phyloP scores from a whole-genome alignment of 2,888 invertebrate species.

The Chrysotoxum bicinctum region DNA sequence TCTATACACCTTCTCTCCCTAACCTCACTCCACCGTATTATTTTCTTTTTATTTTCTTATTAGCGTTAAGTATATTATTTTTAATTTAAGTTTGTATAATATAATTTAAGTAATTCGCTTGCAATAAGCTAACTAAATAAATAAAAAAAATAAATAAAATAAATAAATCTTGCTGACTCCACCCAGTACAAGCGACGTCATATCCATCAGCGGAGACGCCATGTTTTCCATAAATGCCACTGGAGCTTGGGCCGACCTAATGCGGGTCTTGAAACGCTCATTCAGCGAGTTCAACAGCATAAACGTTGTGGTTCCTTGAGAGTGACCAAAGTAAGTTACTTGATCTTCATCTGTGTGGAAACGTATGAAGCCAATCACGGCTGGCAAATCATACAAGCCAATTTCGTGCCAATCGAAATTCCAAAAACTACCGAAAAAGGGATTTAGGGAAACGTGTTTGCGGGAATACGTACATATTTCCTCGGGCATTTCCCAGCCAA shows the following conservation, averaged over 20 bases:
- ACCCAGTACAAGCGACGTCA: slow-evolving; percentile 84
- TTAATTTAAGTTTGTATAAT: no score
- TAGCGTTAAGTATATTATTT: no score
- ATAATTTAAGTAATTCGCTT: no score
- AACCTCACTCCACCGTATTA: no score
- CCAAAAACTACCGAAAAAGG: slow-evolving; percentile 75
- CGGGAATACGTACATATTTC: slow-evolving; percentile 85
- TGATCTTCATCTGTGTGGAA: slow-evolving; percentile 74
- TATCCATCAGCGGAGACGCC: slow-evolving; percentile 82
- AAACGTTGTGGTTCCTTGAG: slow-evolving; percentile 79
- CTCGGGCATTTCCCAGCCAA: slow-evolving; percentile 92
- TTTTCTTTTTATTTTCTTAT: no score
- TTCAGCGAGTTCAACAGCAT: slow-evolving; percentile 76
- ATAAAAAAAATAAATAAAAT: no score
- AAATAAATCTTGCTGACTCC: slow-evolving; percentile 78
- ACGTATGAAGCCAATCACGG: slow-evolving; percentile 79
- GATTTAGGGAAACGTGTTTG: not conserved
- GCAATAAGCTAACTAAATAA: no score
- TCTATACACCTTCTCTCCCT: no score
- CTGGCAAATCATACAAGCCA: slow-evolving; percentile 79
- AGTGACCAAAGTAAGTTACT: slow-evolving; percentile 77
- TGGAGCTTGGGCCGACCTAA: slow-evolving; percentile 79
- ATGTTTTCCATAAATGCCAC: slow-evolving; percentile 79
- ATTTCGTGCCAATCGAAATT: slow-evolving; percentile 81
- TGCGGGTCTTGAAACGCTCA: slow-evolving; percentile 70